These are phyloP conservation scores for Jordanella pulchra DNA, from an alignment of 2,797 vertebrate genomes.

Conservation along the genomic window DNA sequence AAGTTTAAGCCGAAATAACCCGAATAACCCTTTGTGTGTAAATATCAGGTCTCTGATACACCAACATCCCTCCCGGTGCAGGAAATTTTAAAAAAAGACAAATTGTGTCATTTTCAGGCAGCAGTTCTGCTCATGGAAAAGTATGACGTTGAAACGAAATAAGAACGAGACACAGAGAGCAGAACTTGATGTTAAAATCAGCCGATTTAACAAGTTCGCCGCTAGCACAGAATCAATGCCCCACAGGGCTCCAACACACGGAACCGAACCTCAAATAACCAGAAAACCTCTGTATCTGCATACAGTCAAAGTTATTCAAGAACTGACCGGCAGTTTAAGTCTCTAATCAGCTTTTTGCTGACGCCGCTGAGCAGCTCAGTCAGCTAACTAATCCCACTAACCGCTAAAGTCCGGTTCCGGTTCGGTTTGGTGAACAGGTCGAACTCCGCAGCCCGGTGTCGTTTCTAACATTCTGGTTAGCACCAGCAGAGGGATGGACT, in stretches of 20 bases:
- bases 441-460: no score
- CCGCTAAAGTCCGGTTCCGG: no score
- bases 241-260: neutral
- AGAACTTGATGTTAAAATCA: neutral
- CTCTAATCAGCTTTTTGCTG: no score
- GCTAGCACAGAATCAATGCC: neutral
- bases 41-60: neutral
- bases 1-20: neutral
- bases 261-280: neutral
- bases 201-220: neutral
- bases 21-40: neutral
- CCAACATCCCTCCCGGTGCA: neutral
- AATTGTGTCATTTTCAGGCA: neutral
- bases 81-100: neutral
- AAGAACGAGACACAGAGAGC: neutral
- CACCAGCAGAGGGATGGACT: neutral
- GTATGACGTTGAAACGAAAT: neutral
- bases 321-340: neutral
- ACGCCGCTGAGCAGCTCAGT: neutral
- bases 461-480: neutral
- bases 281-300: neutral
- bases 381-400: conserved; percentile 53
- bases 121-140: neutral
- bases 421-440: neutral
- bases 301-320: neutral